A percentile compares a stretch with the other conserved stretches of the same genome.
phyloP scores from a whole-genome alignment of 2,888 invertebrate species.

The Eilema caniola region DNA sequence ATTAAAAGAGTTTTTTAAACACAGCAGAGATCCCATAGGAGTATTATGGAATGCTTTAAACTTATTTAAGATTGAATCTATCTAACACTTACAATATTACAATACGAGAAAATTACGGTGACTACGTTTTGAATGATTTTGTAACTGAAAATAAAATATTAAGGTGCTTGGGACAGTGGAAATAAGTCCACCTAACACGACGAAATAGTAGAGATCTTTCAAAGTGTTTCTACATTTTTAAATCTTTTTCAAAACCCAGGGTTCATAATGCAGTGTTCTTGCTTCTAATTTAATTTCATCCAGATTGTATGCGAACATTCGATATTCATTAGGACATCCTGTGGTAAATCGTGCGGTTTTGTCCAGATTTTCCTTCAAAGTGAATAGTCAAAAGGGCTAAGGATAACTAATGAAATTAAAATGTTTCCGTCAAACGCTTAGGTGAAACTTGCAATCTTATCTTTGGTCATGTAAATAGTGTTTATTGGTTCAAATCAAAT shows the following conservation, averaged over 20 bases:
- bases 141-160: slow-evolving; percentile 59
- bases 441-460: slow-evolving; percentile 6
- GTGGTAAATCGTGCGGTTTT: not conserved
- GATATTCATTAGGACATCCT: not conserved
- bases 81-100: slow-evolving; percentile 72
- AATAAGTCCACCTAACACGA: slow-evolving; percentile 7
- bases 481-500: slow-evolving; percentile 22
- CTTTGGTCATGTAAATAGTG: slow-evolving; percentile 13
- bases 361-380: too few species aligned
- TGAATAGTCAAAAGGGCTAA: too few species aligned
- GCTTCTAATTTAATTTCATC: not conserved
- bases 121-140: slow-evolving; percentile 56
- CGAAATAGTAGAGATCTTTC: not conserved
- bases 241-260: not conserved
- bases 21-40: slow-evolving; percentile 85
- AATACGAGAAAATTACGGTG: slow-evolving; percentile 71
- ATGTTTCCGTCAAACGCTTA: not conserved
- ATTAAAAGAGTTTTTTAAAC: slow-evolving; percentile 81
- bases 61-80: slow-evolving; percentile 83
- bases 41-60: slow-evolving; percentile 84
- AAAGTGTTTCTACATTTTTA: not conserved
- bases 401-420: too few species aligned
- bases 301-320: not conserved
- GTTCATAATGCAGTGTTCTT: too few species aligned
- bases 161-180: slow-evolving; percentile 28